phyloP scores from a whole-genome alignment of 1,140 invertebrate species.

The Drosophila ficusphila region DNA sequence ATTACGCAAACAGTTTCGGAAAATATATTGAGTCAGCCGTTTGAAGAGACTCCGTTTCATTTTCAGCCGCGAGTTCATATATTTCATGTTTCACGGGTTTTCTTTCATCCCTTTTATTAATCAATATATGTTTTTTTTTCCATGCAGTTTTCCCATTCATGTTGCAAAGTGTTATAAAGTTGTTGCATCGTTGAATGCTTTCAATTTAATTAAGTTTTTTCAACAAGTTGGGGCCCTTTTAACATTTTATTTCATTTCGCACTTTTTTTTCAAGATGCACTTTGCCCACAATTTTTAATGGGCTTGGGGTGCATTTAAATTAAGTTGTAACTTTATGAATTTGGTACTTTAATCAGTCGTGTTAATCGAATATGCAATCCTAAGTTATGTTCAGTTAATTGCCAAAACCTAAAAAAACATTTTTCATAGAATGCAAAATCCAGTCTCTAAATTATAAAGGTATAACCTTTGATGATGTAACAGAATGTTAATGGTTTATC shows the following conservation, averaged over 20 bases:
- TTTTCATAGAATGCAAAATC: neutral
- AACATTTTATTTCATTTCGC: constrained; percentile 1
- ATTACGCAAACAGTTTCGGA: constrained; percentile 23
- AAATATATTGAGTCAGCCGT: constrained; percentile 26
- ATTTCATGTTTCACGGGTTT: constrained; percentile 14
- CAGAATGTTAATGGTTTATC: neutral
- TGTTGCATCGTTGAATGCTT: constrained; percentile 50
- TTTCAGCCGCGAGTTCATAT: constrained; percentile 12
- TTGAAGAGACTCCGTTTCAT: constrained; percentile 13
- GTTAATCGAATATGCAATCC: neutral
- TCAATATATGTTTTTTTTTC: constrained; percentile 34
- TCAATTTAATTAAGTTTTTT: constrained; percentile 77
- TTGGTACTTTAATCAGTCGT: neutral
- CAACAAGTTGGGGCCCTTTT: constrained; percentile 13
- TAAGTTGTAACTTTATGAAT: neutral
- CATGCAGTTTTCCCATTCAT: constrained; percentile 10
- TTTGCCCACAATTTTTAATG: neutral
- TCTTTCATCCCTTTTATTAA: constrained; percentile 19
- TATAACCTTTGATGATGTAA: constrained; percentile 6
- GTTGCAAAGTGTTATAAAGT: constrained; percentile 27
- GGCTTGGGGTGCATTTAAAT: neutral
- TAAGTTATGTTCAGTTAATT: too few relatives aligned
- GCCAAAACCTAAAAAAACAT: too few relatives aligned
- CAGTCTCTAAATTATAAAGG: neutral
- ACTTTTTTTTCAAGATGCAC: constrained; percentile 3